Base-by-base conservation (phyloP, 1,140 invertebrate genomes). In the Calliphora vicina region DNA sequence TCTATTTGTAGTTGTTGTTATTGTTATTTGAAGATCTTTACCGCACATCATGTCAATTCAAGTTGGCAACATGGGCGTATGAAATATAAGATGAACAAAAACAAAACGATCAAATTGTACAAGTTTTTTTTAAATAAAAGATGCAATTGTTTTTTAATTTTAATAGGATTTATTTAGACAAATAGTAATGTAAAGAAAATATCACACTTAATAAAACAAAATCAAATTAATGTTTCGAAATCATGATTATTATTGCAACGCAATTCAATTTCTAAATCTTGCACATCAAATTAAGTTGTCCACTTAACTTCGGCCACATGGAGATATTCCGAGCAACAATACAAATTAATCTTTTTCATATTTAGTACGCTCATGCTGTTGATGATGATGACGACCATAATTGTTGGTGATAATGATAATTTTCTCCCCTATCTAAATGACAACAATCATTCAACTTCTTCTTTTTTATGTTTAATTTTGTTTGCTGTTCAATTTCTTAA, bases 241-340 rank as follows among this genome's bases (percentile, higher is more conserved):
- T 67, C n/a, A 67, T 76, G 17, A 78, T 78, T 76, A 76, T 76
- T 43, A 45, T 78, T 78, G 25, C 42, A 78, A 78, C 20, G 42
- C 74, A 78, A 43, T 45, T 45, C 74, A 78, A 78, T 78, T 78
- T 78, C 74, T 78, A 78, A 78, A 78, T 78, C 35, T 45, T 78
- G n/a, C n/a, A 25, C 35, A 78, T 78, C 74, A 78, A 78, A 78
- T 78, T 78, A 78, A 78, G 35, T 78, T 43, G 35, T 78, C 35
- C 74, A 26, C n/a, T 78, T 78, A 43, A 43, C 20, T 23, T n/a
- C 57, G 20, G 57, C 17, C n/a, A 8, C 57, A 20, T 20, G 57
- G 17, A 23, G 57, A 67, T 67, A 13, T n/a, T 8, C 13, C 45
- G 57, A 23, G 20, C 43, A 45, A 45, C 57, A 23, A 4, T 67